Evolutionary conservation across 37 sponge, comb jelly and placozoan genomes (phyloP), one percentile per base, ranked within the genome.

Genomic region (Crambe crambe): DNA sequence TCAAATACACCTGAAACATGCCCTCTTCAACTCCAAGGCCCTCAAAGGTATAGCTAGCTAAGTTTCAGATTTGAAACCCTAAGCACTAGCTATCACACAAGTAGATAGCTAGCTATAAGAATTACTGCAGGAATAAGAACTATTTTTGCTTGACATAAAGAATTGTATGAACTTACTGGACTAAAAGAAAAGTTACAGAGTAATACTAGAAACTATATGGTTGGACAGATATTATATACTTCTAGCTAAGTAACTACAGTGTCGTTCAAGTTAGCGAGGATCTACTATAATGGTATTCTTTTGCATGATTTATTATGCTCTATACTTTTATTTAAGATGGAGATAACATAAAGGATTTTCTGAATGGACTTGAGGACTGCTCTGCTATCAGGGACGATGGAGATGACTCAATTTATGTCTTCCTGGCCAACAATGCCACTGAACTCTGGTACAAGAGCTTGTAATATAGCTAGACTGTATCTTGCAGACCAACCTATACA

Each of bases 281-380:
- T 37, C 6, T 37, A 10, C n/a, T 35, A 40, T 15, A 12, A 18
- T 15, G 12, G 23, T 35, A 73, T 51, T 73, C n/a, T 47, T 26
- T 54, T 4, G n/a, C 71, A 35, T 35, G 36, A 15, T 10, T 27
- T n/a, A 35, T n/a, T 8, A 8, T 62, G 9, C 17, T 26, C 21
- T 62, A 22, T 54, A 54, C 18, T 54, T 62, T 26, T 29, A 62
- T n/a, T n/a, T 15, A 51, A 18, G 82, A 81, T 72, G 82, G 34
- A 22, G 58, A 81, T 35, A 81, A 81, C 40, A 56, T 72, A 2
- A 72, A 73, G 65, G 72, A 60, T 39, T 81, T 81, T 60, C 73
- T 81, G 47, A 62, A n/a, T 73, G 82, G 82, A 8, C 34, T 81
- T 35, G 82, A 81, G 65, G 82, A 81, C 51, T 56, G 73, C 22